Evolutionary conservation across 2,113 vertebrate genomes (phyloP), one percentile per base, ranked within the genome.

Genomic region (Anoplopoma fimbria): DNA sequence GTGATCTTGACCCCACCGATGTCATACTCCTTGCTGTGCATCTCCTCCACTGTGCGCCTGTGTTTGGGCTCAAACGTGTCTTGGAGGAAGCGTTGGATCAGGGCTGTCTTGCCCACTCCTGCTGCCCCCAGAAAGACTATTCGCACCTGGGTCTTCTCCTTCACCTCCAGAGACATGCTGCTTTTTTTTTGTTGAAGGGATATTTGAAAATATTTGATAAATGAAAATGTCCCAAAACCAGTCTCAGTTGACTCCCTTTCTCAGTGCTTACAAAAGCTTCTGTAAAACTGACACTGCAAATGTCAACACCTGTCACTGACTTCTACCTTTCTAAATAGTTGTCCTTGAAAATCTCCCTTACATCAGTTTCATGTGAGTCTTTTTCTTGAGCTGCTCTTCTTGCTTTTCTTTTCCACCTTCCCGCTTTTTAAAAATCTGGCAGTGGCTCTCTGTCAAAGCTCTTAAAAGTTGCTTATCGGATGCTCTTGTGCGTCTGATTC

Each of bases 61-160:
- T 98, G 96, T 86, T 98, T 97, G 78, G 96, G 85, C 79, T 98
- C 97, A 1, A 98, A 98, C 42, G 95, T 95, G 91, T 97, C 96
- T 87, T 96, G 91, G 57, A 98, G 93, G 91, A 98, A 98, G 70
- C 97, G 96, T 17, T 80, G 95, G 87, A 98, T 98, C 58, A 98
- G 94, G 6, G 97, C 94, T 0, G 97, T 97, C 91, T 98, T 98
- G 14, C 97, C 97, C 65, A 97, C 97, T 0, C 97, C 97, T 0
- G 97, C 97, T 0, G 97, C 96, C 0, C 97, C 97, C 84, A 98
- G 89, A 88, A 98, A 98, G 40, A 97, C 97, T 70, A 98, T 6
- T 0, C 97, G 95, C 78, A 97, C 96, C 2, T 96, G 96, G 51
- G 91, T 97, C 92, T 97, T 98, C 89, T 97, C 96, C 86, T 97